A percentile compares a stretch with the other conserved stretches of the same genome.
phyloP scores from a whole-genome alignment of 2,113 vertebrate genomes.

The Lutjanus erythropterus region DNA sequence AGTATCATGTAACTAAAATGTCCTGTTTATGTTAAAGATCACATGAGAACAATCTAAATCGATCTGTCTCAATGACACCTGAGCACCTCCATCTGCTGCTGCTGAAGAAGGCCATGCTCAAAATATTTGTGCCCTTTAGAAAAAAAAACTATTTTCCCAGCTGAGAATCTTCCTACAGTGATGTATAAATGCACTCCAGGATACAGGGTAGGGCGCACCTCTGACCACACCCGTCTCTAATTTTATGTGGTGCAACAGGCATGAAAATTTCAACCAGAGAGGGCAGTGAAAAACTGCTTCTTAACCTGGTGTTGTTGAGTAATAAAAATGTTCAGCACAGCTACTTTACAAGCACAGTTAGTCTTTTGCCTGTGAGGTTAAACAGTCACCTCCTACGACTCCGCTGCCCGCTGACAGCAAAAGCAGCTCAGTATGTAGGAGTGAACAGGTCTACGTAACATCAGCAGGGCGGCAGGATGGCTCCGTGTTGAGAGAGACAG shows the following conservation, averaged over 20 bases:
- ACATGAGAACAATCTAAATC: too few relatives aligned
- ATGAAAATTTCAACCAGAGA: background rate
- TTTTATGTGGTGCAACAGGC: background rate
- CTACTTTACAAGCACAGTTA: background rate
- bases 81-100: too few relatives aligned
- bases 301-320: background rate
- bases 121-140: too few relatives aligned
- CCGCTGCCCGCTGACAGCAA: conserved; percentile 10
- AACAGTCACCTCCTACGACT: background rate
- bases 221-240: background rate
- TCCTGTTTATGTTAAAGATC: too few relatives aligned
- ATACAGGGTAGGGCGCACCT: background rate
- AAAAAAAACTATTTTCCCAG: too few relatives aligned
- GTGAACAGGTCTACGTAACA: conserved; percentile 21
- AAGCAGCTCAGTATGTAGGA: conserved; percentile 39
- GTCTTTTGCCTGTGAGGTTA: conserved; percentile 21
- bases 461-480: background rate
- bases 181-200: background rate
- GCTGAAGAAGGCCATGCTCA: too few relatives aligned
- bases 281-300: background rate
- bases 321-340: background rate
- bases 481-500: conserved; percentile 13
- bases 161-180: background rate
- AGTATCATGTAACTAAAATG: too few relatives aligned
- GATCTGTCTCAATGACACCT: too few relatives aligned